A percentile compares a stretch with the other conserved stretches of the same genome.
Evolutionary conservation across 2,113 vertebrate species (phyloP).

Genomic region (Oryzias melastigma): DNA sequence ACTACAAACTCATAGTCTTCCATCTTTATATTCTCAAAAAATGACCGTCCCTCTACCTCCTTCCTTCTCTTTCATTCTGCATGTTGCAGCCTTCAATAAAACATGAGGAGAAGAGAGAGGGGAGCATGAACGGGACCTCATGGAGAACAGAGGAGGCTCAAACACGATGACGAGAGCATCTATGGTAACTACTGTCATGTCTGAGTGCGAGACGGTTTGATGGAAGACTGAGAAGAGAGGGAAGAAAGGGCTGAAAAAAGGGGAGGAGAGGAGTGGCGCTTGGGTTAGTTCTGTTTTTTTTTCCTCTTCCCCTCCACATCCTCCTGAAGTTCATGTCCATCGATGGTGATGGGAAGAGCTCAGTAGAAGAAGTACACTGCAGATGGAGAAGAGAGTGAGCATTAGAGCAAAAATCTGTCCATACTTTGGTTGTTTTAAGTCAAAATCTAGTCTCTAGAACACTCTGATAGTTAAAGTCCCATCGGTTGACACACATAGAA

Average conservation of each 20-base stretch:
- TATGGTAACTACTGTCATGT: slow-evolving; percentile 54
- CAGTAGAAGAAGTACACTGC: slow-evolving; percentile 82
- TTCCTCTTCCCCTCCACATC: slow-evolving; percentile 46
- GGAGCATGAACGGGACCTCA: slow-evolving; percentile 43
- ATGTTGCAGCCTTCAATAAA: slow-evolving; percentile 57
- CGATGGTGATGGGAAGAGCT: slow-evolving; percentile 49
- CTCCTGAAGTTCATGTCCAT: slow-evolving; percentile 64
- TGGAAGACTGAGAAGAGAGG: slow-evolving; percentile 58
- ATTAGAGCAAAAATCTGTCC: no score
- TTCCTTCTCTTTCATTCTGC: slow-evolving; percentile 36
- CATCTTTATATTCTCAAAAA: slow-evolving; percentile 1
- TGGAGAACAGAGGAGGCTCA: slow-evolving; percentile 25
- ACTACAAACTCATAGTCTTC: slow-evolving; percentile 38
- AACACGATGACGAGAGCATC: slow-evolving; percentile 26
- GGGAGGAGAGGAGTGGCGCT: slow-evolving; percentile 31
- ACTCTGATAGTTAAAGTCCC: no score
- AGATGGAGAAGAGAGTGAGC: slow-evolving; percentile 7
- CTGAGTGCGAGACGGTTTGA: slow-evolving; percentile 62
- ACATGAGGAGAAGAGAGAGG: slow-evolving; percentile 53
- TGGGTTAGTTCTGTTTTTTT: slow-evolving; percentile 39
- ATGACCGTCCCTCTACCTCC: slow-evolving; percentile 23
- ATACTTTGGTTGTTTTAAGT: no score
- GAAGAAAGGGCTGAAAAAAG: slow-evolving; percentile 48
- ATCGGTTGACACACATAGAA: no score
- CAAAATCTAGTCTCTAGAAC: no score